A percentile compares a stretch with the other conserved stretches of the same genome.
Evolutionary conservation across 1,140 invertebrate species (phyloP).

Genomic region (Pararge aegeria): DNA sequence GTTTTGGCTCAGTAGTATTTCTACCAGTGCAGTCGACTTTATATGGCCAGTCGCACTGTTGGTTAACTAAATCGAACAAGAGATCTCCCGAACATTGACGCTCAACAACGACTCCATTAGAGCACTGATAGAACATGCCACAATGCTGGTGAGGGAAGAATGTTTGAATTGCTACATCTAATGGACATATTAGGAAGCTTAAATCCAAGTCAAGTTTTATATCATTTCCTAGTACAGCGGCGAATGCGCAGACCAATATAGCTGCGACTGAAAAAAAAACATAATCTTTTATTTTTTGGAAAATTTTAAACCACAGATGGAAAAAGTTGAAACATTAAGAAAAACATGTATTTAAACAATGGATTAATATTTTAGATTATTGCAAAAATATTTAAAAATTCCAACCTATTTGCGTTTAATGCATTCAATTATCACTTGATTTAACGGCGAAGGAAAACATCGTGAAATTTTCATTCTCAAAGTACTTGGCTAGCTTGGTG

Average conservation of each 20-base stretch:
- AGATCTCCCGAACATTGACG: neutral
- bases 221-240: slow-evolving; percentile 32
- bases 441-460: too few species aligned
- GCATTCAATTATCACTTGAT: too few species aligned
- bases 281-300: slow-evolving; percentile 1
- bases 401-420: too few species aligned
- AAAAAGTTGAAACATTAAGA: too few species aligned
- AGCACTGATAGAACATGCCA: neutral
- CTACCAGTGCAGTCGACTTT: neutral
- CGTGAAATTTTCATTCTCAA: too few species aligned
- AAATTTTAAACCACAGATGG: too few species aligned
- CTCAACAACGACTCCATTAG: neutral
- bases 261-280: slow-evolving; percentile 48
- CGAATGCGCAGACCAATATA: slow-evolving; percentile 48
- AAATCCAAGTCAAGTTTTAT: slow-evolving; percentile 22
- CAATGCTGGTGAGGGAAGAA: neutral
- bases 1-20: neutral
- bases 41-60: neutral
- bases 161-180: neutral
- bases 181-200: neutral
- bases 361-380: too few species aligned
- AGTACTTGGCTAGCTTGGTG: too few species aligned
- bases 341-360: too few species aligned
- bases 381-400: too few species aligned
- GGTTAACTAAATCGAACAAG: neutral